Evolutionary conservation across 1,140 invertebrate genomes (phyloP).

Genomic region (Caenorhabditis elegans): WBcel235 BX284605.5:11505501-11506000

Average conservation of each 20-base stretch:
- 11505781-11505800: background rate
- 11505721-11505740: background rate
- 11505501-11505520: background rate
- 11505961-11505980: slow-evolving; percentile 29
- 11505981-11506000: slow-evolving; percentile 18
- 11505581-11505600: background rate
- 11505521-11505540: background rate
- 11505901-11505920: background rate
- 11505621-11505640: background rate
- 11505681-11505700: background rate
- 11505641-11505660: background rate
- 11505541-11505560: slow-evolving; percentile 1
- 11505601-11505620: background rate
- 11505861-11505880: background rate
- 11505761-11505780: background rate
- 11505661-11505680: background rate
- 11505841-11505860: background rate
- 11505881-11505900: background rate
- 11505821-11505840: slow-evolving; percentile 15
- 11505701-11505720: background rate
- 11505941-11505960: background rate
- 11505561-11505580: background rate
- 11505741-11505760: background rate
- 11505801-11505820: background rate
- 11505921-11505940: background rate